Base-by-base conservation (phyloP, 1,140 invertebrate species). In the Hylaeus anthracinus region DNA sequence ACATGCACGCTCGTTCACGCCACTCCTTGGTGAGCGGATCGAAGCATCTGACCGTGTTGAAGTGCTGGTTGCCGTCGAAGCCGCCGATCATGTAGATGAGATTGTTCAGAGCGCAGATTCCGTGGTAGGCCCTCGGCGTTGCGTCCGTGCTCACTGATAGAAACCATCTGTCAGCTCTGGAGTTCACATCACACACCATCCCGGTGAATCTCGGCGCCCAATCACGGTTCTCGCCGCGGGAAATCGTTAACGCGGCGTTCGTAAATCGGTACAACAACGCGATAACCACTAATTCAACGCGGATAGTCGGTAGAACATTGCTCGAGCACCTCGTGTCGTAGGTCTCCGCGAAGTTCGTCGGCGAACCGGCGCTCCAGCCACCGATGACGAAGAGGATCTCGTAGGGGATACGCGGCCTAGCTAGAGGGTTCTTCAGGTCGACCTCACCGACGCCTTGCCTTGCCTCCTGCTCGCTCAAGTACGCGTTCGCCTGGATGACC, bases 361-460 rank as follows among this genome's bases (percentile, higher is more conserved):
- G 96, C 79, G 95, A 96, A 14, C 96, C 96, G 3, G 95, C 95
- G 86, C 95, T 97, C 97, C 97, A 98, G 5, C 97, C 97, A 6
- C 97, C 96, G 66, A 97, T 94, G 6, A 95, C 95, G 88, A 97
- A 97, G 1, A 97, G 88, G 66, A 97, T 94, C 87, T 96, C 95
- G 81, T 95, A 94, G 0, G 96, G 96, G 60, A 96, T 94, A 72
- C 96, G 89, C 0, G 96, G 95, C 63, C 95, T 90, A 15, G 94
- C 92, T 4, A 96, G 84, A 2, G 94, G 94, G 86, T 95, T 94
- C 79, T 94, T 94, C 2, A 94, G 86, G 81, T 95, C 95, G 14
- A 94, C 91, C 85, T 95, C 95, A 2, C 90, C 91, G n/a, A 90
- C 91, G 6, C 92, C 93, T n/a, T 93, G 92, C 45, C 93, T 93